These are phyloP conservation scores for Acipenser ruthenus DNA, from an alignment of 2,797 vertebrate genomes.

Conservation along the genomic window DNA sequence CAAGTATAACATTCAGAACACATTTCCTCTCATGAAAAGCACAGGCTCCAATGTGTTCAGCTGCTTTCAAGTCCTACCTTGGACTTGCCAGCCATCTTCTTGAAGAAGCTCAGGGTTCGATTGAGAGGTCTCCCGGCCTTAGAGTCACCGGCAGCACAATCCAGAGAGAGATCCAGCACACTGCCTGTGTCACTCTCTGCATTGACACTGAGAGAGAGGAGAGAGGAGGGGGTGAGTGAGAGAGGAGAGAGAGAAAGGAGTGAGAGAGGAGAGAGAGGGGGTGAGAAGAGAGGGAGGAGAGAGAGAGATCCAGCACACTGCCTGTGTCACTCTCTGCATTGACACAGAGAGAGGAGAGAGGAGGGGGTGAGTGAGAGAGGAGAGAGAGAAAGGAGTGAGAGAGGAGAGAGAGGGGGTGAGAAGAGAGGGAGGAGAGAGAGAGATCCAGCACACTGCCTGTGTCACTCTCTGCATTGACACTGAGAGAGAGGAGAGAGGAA, in stretches of 20 bases:
- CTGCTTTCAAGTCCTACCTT: constrained; percentile 28
- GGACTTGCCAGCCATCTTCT: constrained; percentile 29
- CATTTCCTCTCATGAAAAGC: no score
- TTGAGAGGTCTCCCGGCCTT: constrained; percentile 22
- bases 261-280: no score
- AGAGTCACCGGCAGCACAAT: constrained; percentile 21
- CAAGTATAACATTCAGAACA: no score
- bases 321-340: constrained; percentile 17
- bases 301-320: not conserved
- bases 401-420: no score
- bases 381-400: not conserved
- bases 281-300: not conserved
- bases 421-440: not conserved
- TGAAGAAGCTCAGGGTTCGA: constrained; percentile 36
- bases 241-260: constrained; percentile 1
- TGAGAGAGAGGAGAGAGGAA: constrained; percentile 23
- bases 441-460: not conserved
- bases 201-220: constrained; percentile 37
- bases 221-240: constrained; percentile 14
- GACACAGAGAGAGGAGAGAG: constrained; percentile 30
- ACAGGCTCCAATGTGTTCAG: not conserved
- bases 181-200: constrained; percentile 22
- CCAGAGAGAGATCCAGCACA: not conserved
- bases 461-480: constrained; percentile 38
- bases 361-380: not conserved